phyloP scores from a whole-genome alignment of 2,113 vertebrate genomes.

The Poecile atricapillus region DNA sequence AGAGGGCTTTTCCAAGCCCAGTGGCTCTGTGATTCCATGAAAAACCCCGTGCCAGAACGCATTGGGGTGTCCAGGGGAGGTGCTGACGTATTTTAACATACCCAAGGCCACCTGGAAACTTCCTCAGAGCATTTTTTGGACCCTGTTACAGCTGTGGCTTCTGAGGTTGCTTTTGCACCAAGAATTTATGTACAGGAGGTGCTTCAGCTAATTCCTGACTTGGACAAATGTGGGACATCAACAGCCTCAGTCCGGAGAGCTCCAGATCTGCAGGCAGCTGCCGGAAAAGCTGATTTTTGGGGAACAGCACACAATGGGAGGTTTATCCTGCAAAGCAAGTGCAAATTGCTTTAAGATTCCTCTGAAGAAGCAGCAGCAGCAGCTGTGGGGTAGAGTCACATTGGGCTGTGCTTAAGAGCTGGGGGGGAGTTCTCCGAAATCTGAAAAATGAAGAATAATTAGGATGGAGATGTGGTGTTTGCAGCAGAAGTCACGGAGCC shows the following conservation, averaged over 20 bases:
- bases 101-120: not conserved
- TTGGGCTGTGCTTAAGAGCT: not conserved
- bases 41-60: not conserved
- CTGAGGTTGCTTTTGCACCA: not conserved
- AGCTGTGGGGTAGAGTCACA: not conserved
- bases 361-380: not conserved
- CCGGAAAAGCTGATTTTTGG: not conserved
- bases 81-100: not conserved
- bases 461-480: not conserved
- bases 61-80: accelerated
- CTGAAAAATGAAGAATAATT: not conserved
- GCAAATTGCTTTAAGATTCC: not conserved
- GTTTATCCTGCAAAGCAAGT: not conserved
- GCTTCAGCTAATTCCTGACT: not conserved
- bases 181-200: not conserved
- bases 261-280: not conserved
- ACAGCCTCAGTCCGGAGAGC: not conserved
- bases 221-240: not conserved
- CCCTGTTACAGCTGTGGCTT: not conserved
- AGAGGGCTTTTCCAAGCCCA: not conserved
- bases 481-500: not conserved
- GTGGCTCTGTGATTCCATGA: not conserved
- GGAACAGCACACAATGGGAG: not conserved
- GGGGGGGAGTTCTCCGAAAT: not conserved
- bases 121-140: not conserved